These are phyloP conservation scores for Apocheima hispidaria DNA, from an alignment of 2,888 invertebrate species.

Conservation along the genomic window DNA sequence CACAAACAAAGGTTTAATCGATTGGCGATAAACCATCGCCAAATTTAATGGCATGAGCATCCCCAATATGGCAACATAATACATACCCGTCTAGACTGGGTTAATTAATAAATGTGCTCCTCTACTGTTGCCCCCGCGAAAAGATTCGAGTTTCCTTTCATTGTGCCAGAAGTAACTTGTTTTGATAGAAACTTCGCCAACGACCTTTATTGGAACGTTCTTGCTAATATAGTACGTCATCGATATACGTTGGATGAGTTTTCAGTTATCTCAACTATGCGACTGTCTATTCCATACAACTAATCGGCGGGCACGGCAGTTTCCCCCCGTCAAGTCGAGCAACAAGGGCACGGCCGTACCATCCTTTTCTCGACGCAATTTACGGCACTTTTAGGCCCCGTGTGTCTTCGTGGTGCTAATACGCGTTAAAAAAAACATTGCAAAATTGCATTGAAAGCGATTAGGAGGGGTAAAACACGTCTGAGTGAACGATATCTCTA, in stretches of 20 bases:
- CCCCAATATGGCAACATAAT: conserved; percentile 26
- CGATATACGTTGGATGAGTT: background rate
- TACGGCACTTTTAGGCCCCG: too few species aligned
- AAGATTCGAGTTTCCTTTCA: conserved; percentile 52
- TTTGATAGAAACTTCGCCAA: conserved; percentile 43
- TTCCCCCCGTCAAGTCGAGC: too few species aligned
- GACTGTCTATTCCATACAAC: too few species aligned
- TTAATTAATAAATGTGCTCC: conserved; percentile 64
- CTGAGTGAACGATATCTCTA: too few species aligned
- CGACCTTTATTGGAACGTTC: conserved; percentile 25
- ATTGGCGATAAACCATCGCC: background rate
- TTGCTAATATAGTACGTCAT: conserved; percentile 18
- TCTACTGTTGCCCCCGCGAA: conserved; percentile 51
- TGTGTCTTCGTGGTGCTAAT: too few species aligned
- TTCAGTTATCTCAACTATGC: too few species aligned
- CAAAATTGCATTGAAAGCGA: too few species aligned
- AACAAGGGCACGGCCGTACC: too few species aligned
- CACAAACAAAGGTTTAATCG: conserved; percentile 4
- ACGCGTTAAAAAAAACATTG: too few species aligned
- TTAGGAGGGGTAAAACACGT: too few species aligned
- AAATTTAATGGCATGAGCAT: conserved; percentile 5
- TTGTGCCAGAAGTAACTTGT: conserved; percentile 45
- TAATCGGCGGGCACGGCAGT: too few species aligned
- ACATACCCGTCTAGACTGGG: conserved; percentile 58
- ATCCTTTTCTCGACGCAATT: too few species aligned